phyloP scores from a whole-genome alignment of 2,113 vertebrate genomes.

The Passer domesticus region DNA sequence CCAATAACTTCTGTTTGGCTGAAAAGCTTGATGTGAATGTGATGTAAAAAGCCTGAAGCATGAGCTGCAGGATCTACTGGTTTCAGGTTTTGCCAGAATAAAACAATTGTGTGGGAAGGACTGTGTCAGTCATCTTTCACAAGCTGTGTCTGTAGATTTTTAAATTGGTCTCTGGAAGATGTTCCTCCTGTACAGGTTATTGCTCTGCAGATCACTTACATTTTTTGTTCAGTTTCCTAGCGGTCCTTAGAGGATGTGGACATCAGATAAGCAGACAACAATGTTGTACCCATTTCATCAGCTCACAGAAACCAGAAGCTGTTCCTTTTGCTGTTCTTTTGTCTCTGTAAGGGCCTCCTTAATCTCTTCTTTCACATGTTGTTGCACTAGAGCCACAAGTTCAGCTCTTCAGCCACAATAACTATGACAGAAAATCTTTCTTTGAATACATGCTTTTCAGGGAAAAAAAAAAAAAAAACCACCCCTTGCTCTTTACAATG shows the following conservation, averaged over 20 bases:
- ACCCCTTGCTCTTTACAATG: neutral
- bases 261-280: neutral
- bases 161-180: neutral
- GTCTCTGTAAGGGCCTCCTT: neutral
- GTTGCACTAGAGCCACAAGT: neutral
- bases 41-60: neutral
- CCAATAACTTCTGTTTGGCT: neutral
- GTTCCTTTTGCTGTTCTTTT: neutral
- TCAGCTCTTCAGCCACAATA: neutral
- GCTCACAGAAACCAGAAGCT: neutral
- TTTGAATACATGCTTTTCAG: neutral
- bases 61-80: neutral
- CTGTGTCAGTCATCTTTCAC: neutral
- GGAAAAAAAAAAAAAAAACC: neutral
- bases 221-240: neutral
- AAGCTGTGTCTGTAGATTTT: neutral
- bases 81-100: neutral
- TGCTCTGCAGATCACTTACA: neutral
- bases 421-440: neutral
- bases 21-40: neutral
- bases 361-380: neutral
- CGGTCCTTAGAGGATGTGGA: neutral
- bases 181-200: neutral
- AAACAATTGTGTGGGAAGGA: neutral
- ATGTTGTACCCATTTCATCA: neutral